These are phyloP conservation scores for Lasioglossum pauxillum DNA, from an alignment of 2,888 invertebrate genomes.

Conservation along the genomic window DNA sequence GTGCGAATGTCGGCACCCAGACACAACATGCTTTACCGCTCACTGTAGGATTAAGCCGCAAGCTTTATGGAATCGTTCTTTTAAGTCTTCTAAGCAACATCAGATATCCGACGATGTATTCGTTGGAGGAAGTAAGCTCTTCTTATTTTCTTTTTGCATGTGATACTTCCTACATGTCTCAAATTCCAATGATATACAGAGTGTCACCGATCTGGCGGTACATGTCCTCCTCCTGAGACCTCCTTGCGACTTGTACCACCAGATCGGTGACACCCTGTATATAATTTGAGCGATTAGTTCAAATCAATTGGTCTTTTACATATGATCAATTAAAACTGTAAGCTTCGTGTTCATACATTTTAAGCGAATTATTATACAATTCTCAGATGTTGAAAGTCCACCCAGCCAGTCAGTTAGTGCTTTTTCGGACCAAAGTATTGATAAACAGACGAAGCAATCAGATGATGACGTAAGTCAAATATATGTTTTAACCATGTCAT, in stretches of 20 bases:
- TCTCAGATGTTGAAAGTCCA: slow-evolving; percentile 85
- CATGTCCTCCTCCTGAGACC: background rate
- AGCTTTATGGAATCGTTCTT: slow-evolving; percentile 88
- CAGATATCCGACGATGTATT: slow-evolving; percentile 90
- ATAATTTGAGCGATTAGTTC: background rate
- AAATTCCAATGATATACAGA: background rate
- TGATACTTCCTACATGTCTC: background rate
- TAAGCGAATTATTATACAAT: slow-evolving; percentile 1
- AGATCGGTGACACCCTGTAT: background rate
- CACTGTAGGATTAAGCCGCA: slow-evolving; percentile 96
- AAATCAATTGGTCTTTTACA: background rate
- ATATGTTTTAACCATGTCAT: background rate
- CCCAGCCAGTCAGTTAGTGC: slow-evolving; percentile 87
- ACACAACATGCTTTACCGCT: slow-evolving; percentile 96
- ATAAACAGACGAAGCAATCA: slow-evolving; percentile 83
- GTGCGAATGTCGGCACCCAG: slow-evolving; percentile 98
- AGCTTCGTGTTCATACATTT: background rate
- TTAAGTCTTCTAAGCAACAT: slow-evolving; percentile 85
- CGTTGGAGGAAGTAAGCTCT: slow-evolving; percentile 87
- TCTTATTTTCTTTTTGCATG: background rate
- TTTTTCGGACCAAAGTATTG: slow-evolving; percentile 85
- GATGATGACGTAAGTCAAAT: slow-evolving; percentile 87
- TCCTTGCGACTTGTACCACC: background rate
- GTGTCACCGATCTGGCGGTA: background rate
- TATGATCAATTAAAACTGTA: background rate